Evolutionary conservation across 2,797 vertebrate species (phyloP).

Genomic region (Steatocranus sp.): DNA sequence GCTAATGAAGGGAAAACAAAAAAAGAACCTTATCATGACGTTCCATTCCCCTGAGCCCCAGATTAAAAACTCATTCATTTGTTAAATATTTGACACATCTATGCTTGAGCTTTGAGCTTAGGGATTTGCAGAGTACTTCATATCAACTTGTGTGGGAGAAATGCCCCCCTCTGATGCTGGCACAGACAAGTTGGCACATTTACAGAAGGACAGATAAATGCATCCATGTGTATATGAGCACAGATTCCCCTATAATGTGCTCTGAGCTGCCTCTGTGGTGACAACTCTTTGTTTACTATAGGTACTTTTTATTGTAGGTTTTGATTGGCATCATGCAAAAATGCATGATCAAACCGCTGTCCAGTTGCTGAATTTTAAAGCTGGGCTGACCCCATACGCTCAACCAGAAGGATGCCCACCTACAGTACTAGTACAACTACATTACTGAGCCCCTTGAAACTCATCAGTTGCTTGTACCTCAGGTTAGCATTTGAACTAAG

Average conservation of each 20-base stretch:
- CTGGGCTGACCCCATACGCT: neutral
- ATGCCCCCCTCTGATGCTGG: constrained; percentile 66
- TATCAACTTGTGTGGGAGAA: constrained; percentile 76
- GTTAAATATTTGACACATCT: constrained; percentile 82
- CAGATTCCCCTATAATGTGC: constrained; percentile 14
- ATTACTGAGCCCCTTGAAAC: constrained; percentile 14
- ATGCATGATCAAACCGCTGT: neutral
- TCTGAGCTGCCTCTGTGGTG: constrained; percentile 2
- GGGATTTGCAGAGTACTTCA: constrained; percentile 70
- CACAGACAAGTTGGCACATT: constrained; percentile 64
- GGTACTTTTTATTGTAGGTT: neutral
- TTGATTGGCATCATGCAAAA: constrained; percentile 8
- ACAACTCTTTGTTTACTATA: constrained; percentile 30
- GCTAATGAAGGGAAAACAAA: constrained; percentile 71
- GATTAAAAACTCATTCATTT: constrained; percentile 83
- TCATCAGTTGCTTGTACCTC: constrained; percentile 23
- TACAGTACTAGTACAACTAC: neutral
- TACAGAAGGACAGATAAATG: constrained; percentile 55
- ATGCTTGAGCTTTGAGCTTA: constrained; percentile 69
- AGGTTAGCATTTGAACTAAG: constrained; percentile 40
- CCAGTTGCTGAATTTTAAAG: constrained; percentile 1
- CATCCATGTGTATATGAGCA: constrained; percentile 36
- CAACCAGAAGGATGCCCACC: constrained; percentile 19
- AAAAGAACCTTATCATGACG: constrained; percentile 72
- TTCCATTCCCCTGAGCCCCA: constrained; percentile 74